A percentile compares a stretch with the other conserved stretches of the same genome.
Evolutionary conservation across 2,113 vertebrate species (phyloP).

Genomic region (Stigmatopora argus): DNA sequence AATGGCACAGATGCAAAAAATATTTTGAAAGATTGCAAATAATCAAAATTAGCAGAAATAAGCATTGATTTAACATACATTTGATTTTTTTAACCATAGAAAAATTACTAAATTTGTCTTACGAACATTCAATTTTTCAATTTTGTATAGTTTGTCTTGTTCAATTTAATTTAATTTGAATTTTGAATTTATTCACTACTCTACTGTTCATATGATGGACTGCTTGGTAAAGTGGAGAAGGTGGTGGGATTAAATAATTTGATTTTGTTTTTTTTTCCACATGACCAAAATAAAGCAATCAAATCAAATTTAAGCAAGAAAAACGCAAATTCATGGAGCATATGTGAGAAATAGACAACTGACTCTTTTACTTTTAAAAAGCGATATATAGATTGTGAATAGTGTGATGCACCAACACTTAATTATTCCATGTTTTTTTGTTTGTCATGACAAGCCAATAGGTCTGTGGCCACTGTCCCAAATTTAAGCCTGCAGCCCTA

Average conservation of each 20-base stretch:
- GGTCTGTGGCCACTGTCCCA: slow-evolving; percentile 50
- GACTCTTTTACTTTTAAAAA: too few relatives aligned
- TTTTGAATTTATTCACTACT: too few relatives aligned
- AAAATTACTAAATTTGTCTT: slow-evolving; percentile 39
- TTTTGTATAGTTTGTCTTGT: too few relatives aligned
- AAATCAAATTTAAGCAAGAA: too few relatives aligned
- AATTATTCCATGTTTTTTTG: slow-evolving; percentile 53
- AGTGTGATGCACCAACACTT: slow-evolving; percentile 16
- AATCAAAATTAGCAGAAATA: slow-evolving; percentile 35
- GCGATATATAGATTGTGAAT: too few relatives aligned
- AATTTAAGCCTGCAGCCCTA: slow-evolving; percentile 51
- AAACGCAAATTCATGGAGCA: too few relatives aligned
- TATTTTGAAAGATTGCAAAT: slow-evolving; percentile 33
- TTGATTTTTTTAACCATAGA: slow-evolving; percentile 27
- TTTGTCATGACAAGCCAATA: slow-evolving; percentile 50
- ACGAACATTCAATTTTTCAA: slow-evolving; percentile 30
- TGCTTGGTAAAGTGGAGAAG: too few relatives aligned
- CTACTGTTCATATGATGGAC: too few relatives aligned
- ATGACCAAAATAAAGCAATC: too few relatives aligned
- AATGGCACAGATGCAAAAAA: slow-evolving; percentile 12
- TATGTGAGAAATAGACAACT: too few relatives aligned
- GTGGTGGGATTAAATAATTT: too few relatives aligned
- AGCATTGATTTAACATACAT: slow-evolving; percentile 34
- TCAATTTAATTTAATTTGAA: slow-evolving; percentile 31
- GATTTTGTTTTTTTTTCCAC: too few relatives aligned